Base-by-base conservation (phyloP, 1,140 invertebrate species). In the Sycobia sp. region DNA sequence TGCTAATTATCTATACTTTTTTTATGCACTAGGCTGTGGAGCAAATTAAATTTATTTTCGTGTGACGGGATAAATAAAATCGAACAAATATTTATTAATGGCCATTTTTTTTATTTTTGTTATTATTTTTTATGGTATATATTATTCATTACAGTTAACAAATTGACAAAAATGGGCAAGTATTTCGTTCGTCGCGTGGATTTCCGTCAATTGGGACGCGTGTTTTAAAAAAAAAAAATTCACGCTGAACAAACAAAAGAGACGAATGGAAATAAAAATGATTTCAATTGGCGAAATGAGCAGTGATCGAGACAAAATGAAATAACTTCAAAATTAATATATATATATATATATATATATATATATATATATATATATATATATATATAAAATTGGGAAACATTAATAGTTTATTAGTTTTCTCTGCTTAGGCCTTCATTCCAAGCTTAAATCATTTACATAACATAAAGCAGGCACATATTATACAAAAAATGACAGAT, bases 101-200 rank as follows among this genome's bases (percentile, higher is more conserved):
- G 47, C 36, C 56, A 55, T 47, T 55, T 46, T 56, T 36, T 25
- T 53, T n/a, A 22, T 44, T 51, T 39, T 56, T 27, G 43, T 49
- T 62, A 23, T 32, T 44, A 16, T 58, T 44, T 53, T 38, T 36
- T 25, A 44, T 43, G 27, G 34, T 53, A 47, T 16, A 3, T 25
- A 46, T 46, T 36, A 34, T 2, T 44, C 47, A 46, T 59, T 65
- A 54, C 39, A 53, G 41, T 50, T 20, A 25, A 11, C 7, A 23
- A 51, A 44, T 60, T 14, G 16, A 61, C 16, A n/a, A n/a, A n/a
- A 43, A 25, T 62, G 20, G 39, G 49, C 50, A 54, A 54, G 49
- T 62, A 36, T 51, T n/a, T 27, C 36, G 16, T 34, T 46, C 22
- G 22, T 49, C 18, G 34, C 9, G 29, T 14, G 13, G 4, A 34